Base-by-base conservation (phyloP, 1,140 invertebrate genomes). In the Ctenoplectra terminalis region DNA sequence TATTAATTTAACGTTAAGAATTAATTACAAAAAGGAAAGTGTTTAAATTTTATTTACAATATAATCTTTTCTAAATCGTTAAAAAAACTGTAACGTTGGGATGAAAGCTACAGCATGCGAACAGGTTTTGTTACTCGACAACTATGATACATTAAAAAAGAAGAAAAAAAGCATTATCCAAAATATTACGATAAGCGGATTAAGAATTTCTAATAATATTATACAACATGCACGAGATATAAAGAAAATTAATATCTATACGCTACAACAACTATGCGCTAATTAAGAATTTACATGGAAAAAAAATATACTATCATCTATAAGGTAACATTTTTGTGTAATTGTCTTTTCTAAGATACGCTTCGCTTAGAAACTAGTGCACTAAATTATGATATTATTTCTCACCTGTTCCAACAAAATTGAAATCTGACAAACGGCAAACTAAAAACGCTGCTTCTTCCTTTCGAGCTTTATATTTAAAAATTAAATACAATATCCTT, bases 391-490 rank as follows among this genome's bases (percentile, higher is more conserved):
- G 34, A 50, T 54, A 74, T 29, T 46, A 43, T 84, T 85, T 72
- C 70, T 84, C 64, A 85, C 70, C 60, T 85, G 56, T 85, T 85
- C 82, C 82, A 85, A 85, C 52, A 1, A 58, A 63, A 80, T 7
- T n/a, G 46, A 64, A 66, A 54, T 64, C 34, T 31, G 31, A 79
- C 15, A 54, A 80, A 84, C 56, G 63, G 11, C 6, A 56, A 64
- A 64, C 37, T 40, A 50, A 81, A 60, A 81, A 81, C n/a, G 71
- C 40, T 26, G 56, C 43, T 37, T 75, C 52, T 64, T 73, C 76
- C 34, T 50, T 63, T 61, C 9, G 8, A 52, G 58, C 50, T 81
- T 58, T 75, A 85, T 37, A 64, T 20, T 58, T 37, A 67, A 72
- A 81, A 85, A 70, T 81, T 69, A 85, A 84, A 56, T 85, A 72